phyloP scores from a whole-genome alignment of 2,113 vertebrate species.

The Lepus timidus region DNA sequence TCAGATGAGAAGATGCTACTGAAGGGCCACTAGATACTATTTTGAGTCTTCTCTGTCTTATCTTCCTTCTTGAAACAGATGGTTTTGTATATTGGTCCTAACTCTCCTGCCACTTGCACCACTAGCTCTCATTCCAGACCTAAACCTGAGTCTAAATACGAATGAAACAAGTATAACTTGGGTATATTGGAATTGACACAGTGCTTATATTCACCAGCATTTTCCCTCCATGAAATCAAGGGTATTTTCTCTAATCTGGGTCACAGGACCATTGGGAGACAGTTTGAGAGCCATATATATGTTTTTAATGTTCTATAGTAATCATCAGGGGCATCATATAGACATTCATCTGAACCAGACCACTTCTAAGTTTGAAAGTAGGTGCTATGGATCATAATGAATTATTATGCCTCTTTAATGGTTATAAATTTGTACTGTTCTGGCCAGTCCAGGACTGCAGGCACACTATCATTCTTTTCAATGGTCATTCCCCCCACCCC shows the following conservation, averaged over 20 bases:
- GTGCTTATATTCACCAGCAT: background rate
- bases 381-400: background rate
- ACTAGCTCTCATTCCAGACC: background rate
- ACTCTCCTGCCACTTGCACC: background rate
- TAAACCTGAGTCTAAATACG: background rate
- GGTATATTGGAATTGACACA: background rate
- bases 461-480: background rate
- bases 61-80: background rate
- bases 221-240: slow-evolving; percentile 33
- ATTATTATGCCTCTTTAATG: background rate
- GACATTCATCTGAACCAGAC: slow-evolving; percentile 16
- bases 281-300: background rate
- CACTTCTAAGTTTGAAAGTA: background rate
- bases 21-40: background rate
- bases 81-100: background rate
- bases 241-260: background rate
- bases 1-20: background rate
- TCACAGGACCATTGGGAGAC: background rate
- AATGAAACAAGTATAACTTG: background rate
- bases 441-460: background rate
- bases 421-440: background rate
- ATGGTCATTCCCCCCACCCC: background rate
- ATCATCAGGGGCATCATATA: background rate
- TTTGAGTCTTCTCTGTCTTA: background rate
- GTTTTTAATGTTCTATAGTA: background rate